These are phyloP conservation scores for Ascaphus truei DNA, from an alignment of 2,113 vertebrate genomes.

Conservation along the genomic window DNA sequence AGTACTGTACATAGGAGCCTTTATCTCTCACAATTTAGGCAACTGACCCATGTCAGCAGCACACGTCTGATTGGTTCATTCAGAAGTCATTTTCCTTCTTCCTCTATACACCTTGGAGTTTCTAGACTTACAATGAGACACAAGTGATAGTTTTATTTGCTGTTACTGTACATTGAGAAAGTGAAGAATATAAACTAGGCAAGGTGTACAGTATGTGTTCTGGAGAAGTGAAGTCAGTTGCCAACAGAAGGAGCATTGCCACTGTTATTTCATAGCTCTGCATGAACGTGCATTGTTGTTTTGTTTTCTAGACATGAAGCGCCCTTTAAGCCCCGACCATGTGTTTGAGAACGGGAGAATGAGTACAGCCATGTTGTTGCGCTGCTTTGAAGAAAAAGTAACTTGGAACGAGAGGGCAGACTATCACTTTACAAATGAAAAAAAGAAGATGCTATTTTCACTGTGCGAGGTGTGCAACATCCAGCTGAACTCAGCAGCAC, in stretches of 20 bases:
- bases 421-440: constrained; percentile 69
- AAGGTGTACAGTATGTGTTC: background rate
- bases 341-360: constrained; percentile 75
- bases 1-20: no score
- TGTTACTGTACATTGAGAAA: background rate
- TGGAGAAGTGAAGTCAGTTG: no score
- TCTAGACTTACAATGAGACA: no score
- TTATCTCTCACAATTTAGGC: no score
- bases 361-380: constrained; percentile 66
- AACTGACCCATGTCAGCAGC: no score
- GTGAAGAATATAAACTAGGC: background rate
- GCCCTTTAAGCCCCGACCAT: constrained; percentile 69
- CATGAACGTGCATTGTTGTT: background rate
- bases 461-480: constrained; percentile 94
- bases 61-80: no score
- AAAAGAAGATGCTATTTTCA: constrained; percentile 79
- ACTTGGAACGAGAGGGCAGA: constrained; percentile 56
- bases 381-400: constrained; percentile 71
- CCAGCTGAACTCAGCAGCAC: constrained; percentile 86
- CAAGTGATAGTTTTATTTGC: no score
- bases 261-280: background rate
- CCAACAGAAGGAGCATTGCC: no score
- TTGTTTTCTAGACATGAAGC: constrained; percentile 72
- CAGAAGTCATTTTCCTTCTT: no score
- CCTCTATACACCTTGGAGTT: no score